A percentile compares a stretch with the other conserved stretches of the same genome.
Conservation (phyloP, 2,888 invertebrate species). For the Eristalis tenax region DNA sequence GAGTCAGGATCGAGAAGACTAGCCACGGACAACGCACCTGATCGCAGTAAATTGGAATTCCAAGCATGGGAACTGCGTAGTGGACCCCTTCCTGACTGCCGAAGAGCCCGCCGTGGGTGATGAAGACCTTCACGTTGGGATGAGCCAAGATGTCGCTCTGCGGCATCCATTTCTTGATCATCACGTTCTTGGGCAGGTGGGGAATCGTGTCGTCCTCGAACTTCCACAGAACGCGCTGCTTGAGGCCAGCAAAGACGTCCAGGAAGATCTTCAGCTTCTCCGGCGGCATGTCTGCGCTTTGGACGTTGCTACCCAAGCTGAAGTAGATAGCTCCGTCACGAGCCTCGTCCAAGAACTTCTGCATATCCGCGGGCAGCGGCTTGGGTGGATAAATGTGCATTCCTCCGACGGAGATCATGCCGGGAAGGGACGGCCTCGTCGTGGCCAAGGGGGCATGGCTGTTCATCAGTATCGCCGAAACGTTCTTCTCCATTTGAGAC, state of each 20-base stretch:
- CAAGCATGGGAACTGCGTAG: slow-evolving; percentile 81
- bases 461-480: slow-evolving; percentile 82
- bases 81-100: slow-evolving; percentile 81
- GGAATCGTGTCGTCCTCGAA: slow-evolving; percentile 81
- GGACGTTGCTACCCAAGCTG: slow-evolving; percentile 82
- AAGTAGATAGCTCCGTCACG: slow-evolving; percentile 82
- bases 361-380: slow-evolving; percentile 77
- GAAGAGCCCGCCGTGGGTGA: slow-evolving; percentile 81
- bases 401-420: slow-evolving; percentile 83
- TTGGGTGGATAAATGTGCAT: slow-evolving; percentile 82
- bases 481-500: slow-evolving; percentile 80
- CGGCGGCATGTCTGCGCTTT: slow-evolving; percentile 80
- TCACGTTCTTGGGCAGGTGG: slow-evolving; percentile 80
- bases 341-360: slow-evolving; percentile 80
- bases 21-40: slow-evolving; percentile 75
- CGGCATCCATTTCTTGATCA: slow-evolving; percentile 82
- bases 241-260: slow-evolving; percentile 80
- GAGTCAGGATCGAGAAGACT: neutral
- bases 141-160: slow-evolving; percentile 82
- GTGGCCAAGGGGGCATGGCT: slow-evolving; percentile 82
- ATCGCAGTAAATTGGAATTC: slow-evolving; percentile 81
- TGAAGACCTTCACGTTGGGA: slow-evolving; percentile 81
- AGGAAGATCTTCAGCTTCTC: slow-evolving; percentile 80
- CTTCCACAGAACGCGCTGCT: slow-evolving; percentile 82
- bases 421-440: slow-evolving; percentile 80